A percentile compares a stretch with the other conserved stretches of the same genome.
Evolutionary conservation across 2,113 vertebrate genomes (phyloP).

Genomic region (Coryphaenoides rupestris): DNA sequence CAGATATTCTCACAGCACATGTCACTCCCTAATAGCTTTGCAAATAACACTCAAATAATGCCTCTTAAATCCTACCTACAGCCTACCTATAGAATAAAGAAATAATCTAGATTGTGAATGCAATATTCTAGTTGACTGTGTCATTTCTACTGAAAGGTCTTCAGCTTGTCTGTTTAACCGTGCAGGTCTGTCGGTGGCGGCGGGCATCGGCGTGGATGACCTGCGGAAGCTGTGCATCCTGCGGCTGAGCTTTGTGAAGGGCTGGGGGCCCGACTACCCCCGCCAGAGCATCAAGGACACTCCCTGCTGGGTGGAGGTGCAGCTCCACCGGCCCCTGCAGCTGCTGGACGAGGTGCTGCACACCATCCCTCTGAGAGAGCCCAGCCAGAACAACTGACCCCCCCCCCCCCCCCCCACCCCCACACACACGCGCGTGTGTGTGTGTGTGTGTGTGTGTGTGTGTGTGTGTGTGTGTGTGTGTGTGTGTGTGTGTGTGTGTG

Average conservation of each 20-base stretch:
- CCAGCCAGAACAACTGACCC: too few species aligned
- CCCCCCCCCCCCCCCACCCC: too few species aligned
- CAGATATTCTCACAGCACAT: too few species aligned
- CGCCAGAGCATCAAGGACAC: slow-evolving; percentile 81
- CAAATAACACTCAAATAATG: too few species aligned
- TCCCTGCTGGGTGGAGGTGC: slow-evolving; percentile 81
- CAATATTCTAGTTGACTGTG: not conserved
- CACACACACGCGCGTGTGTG: too few species aligned
- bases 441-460: too few species aligned
- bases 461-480: too few species aligned
- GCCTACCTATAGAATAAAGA: too few species aligned
- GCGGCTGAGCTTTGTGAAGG: slow-evolving; percentile 79
- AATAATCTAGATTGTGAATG: too few species aligned
- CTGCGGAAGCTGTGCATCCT: slow-evolving; percentile 75
- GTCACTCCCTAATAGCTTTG: too few species aligned
- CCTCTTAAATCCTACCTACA: too few species aligned
- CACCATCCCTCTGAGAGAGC: slow-evolving; percentile 70
- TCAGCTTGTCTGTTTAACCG: not conserved
- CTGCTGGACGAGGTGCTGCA: slow-evolving; percentile 81
- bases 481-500: too few species aligned
- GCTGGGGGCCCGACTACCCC: slow-evolving; percentile 81
- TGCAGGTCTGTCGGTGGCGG: slow-evolving; percentile 62
- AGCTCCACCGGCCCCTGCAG: slow-evolving; percentile 77
- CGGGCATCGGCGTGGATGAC: slow-evolving; percentile 76
- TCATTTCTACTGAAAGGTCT: not conserved